These are phyloP conservation scores for Drosophila ustulata DNA, from an alignment of 2,888 invertebrate genomes.

Conservation along the genomic window DNA sequence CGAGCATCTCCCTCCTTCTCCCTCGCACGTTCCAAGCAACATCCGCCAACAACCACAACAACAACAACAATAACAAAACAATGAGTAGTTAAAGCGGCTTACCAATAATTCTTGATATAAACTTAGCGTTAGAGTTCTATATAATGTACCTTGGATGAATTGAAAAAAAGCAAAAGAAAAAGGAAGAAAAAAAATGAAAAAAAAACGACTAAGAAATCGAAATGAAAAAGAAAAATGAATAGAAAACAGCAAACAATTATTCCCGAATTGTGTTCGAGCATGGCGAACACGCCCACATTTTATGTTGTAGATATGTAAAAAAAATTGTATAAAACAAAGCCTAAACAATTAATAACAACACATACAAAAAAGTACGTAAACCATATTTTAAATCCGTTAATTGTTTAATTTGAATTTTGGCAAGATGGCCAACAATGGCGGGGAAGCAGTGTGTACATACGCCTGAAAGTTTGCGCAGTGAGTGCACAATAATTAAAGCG, in stretches of 20 bases:
- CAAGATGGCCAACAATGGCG: not conserved
- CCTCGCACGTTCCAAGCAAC: slow-evolving; percentile 17
- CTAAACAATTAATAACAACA: slow-evolving; percentile 39
- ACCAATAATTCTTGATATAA: slow-evolving; percentile 30
- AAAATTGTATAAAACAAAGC: slow-evolving; percentile 61
- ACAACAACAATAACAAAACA: slow-evolving; percentile 1
- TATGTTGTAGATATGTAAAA: slow-evolving; percentile 80
- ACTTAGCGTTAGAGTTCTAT: slow-evolving; percentile 59
- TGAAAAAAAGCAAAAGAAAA: slow-evolving; percentile 27
- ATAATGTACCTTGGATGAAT: slow-evolving; percentile 67
- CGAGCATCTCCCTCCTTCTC: not conserved
- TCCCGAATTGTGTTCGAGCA: slow-evolving; percentile 48
- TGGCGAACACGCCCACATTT: slow-evolving; percentile 47
- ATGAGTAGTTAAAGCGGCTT: slow-evolving; percentile 16
- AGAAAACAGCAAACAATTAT: slow-evolving; percentile 18
- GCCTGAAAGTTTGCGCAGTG: too few relatives aligned
- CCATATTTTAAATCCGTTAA: slow-evolving; percentile 16
- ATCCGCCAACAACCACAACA: not conserved
- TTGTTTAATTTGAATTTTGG: not conserved
- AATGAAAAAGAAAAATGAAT: slow-evolving; percentile 6
- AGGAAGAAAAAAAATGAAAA: slow-evolving; percentile 6
- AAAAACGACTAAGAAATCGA: slow-evolving; percentile 5
- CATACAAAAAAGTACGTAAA: slow-evolving; percentile 43
- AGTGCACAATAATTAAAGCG: too few relatives aligned
- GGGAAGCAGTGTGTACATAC: slow-evolving; percentile 2